Evolutionary conservation across 2,113 vertebrate species (phyloP).

Genomic region (Heterotilapia buettikoferi): DNA sequence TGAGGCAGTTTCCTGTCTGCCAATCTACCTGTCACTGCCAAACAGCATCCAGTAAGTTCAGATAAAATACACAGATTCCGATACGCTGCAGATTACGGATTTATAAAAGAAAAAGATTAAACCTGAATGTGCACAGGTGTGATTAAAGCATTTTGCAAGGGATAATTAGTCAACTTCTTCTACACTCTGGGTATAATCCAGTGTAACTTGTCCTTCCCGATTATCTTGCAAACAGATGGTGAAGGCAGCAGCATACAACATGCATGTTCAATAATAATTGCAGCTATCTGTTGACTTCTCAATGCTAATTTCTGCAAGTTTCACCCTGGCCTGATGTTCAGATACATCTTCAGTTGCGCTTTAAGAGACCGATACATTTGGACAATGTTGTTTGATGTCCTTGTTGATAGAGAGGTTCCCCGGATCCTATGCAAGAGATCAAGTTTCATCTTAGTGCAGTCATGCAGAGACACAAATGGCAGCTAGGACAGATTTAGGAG

Average conservation of each 20-base stretch:
- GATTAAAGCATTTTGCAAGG: neutral
- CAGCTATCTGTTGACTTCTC: neutral
- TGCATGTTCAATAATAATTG: constrained; percentile 4
- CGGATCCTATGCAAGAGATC: neutral
- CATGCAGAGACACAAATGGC: constrained; percentile 27
- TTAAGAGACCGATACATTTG: neutral
- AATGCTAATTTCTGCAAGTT: neutral
- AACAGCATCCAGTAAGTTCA: neutral
- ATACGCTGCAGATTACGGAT: neutral
- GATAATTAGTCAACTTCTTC: neutral
- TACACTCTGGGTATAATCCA: neutral
- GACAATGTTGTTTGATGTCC: constrained; percentile 7
- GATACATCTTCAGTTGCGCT: neutral
- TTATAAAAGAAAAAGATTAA: neutral
- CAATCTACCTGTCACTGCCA: constrained; percentile 6
- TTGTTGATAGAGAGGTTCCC: neutral
- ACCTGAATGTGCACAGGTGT: neutral
- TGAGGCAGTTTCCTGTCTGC: neutral
- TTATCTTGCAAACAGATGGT: constrained; percentile 1
- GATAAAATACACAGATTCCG: neutral
- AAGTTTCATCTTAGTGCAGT: constrained; percentile 33
- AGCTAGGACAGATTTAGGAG: constrained; percentile 14
- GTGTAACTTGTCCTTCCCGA: neutral
- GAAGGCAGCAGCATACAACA: neutral
- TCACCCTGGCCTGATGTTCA: neutral